phyloP scores from a whole-genome alignment of 2,888 invertebrate genomes.

The Octonoba sinensis region DNA sequence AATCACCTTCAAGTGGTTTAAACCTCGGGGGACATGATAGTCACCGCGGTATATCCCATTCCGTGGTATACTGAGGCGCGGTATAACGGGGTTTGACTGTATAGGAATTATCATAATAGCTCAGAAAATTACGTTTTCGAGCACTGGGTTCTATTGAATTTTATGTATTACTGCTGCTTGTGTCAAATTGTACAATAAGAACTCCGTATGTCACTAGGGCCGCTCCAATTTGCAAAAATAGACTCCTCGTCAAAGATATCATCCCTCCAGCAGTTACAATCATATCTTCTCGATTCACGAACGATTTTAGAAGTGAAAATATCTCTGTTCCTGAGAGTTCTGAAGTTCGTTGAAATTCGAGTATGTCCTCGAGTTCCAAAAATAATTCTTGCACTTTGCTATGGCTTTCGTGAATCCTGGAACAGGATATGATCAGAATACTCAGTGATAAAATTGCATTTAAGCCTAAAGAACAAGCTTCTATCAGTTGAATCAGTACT shows the following conservation, averaged over 20 bases:
- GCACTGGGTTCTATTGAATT: too few species aligned
- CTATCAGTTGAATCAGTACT: slow-evolving; percentile 36
- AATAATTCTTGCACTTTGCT: slow-evolving; percentile 15
- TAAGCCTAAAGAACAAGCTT: slow-evolving; percentile 19
- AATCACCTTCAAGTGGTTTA: too few species aligned
- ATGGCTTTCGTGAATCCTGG: slow-evolving; percentile 23
- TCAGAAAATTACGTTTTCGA: too few species aligned
- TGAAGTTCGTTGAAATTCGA: background rate
- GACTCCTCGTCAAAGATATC: slow-evolving; percentile 38
- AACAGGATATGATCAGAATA: slow-evolving; percentile 27
- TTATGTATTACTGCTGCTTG: background rate
- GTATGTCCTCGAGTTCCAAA: slow-evolving; percentile 16
- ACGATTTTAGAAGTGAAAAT: slow-evolving; percentile 26
- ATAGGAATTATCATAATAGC: too few species aligned
- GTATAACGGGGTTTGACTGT: too few species aligned
- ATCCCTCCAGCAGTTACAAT: slow-evolving; percentile 32
- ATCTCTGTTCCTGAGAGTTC: background rate
- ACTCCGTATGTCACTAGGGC: slow-evolving; percentile 43
- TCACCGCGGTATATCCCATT: too few species aligned
- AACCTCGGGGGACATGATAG: too few species aligned
- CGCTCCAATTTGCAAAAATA: slow-evolving; percentile 37
- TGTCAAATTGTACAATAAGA: slow-evolving; percentile 36
- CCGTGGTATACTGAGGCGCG: too few species aligned
- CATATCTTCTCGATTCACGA: slow-evolving; percentile 39
- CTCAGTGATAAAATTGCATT: slow-evolving; percentile 19